phyloP scores from a whole-genome alignment of 2,797 vertebrate species.

The Myiotriccus ornatus region DNA sequence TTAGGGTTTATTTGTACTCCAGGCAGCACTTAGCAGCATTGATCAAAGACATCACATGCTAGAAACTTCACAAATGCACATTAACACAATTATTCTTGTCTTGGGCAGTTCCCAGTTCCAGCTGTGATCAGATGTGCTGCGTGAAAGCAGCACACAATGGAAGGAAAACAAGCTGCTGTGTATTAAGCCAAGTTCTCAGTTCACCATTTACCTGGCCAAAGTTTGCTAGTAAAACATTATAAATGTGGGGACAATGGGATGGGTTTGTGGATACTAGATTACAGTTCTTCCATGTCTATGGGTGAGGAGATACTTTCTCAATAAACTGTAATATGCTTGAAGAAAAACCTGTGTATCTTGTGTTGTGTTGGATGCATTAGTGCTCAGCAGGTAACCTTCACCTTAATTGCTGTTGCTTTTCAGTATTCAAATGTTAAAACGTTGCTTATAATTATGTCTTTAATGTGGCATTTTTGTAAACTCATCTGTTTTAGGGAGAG shows the following conservation, averaged over 20 bases:
- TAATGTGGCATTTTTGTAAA: neutral
- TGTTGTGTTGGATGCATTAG: neutral
- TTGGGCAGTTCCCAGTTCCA: neutral
- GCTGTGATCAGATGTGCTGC: neutral
- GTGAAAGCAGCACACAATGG: neutral
- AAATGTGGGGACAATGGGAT: neutral
- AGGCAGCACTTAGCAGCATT: neutral
- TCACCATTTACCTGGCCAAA: neutral
- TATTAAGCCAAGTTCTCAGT: neutral
- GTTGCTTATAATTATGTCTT: neutral
- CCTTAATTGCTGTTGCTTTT: neutral
- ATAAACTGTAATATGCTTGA: neutral
- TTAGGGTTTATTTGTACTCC: neutral
- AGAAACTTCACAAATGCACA: neutral
- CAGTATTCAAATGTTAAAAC: neutral
- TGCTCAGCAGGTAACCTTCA: neutral
- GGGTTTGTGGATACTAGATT: neutral
- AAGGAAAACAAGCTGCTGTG: neutral
- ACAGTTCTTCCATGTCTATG: neutral
- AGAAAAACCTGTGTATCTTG: neutral
- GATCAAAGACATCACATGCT: neutral
- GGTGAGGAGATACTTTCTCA: neutral
- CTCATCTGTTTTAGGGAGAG: neutral
- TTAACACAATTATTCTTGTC: neutral
- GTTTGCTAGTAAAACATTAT: neutral